Evolutionary conservation across 2,888 invertebrate genomes (phyloP).

Genomic region (Polydrusus cervinus): DNA sequence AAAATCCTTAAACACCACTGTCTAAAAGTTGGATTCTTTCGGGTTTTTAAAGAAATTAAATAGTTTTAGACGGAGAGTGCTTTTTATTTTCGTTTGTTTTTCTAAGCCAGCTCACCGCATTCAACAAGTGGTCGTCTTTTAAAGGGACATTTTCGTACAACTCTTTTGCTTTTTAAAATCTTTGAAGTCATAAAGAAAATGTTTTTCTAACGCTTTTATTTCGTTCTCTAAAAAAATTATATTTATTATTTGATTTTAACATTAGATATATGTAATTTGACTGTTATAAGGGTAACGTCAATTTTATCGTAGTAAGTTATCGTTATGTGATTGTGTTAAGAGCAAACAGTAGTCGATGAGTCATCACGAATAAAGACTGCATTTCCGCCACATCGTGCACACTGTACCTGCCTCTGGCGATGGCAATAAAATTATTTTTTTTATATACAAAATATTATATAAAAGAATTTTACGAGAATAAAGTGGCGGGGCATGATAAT

Average conservation of each 20-base stretch:
- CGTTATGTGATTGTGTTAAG: too few species aligned
- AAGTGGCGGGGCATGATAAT: too few species aligned
- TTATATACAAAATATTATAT: too few species aligned
- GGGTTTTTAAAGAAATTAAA: constrained; percentile 11
- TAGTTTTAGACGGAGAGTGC: constrained; percentile 4
- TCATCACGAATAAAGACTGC: too few species aligned
- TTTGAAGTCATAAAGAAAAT: background rate
- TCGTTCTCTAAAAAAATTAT: background rate
- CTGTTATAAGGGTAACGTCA: too few species aligned
- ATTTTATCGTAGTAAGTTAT: too few species aligned
- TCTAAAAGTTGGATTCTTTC: background rate
- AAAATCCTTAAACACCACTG: too few species aligned
- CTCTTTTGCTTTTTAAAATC: constrained; percentile 6
- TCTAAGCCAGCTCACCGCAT: constrained; percentile 5
- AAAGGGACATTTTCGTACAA: background rate
- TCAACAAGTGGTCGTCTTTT: constrained; percentile 17
- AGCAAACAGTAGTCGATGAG: too few species aligned
- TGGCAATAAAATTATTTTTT: too few species aligned
- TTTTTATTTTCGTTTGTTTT: constrained; percentile 3
- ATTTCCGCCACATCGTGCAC: too few species aligned
- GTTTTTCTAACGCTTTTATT: background rate
- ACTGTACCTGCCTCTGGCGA: too few species aligned
- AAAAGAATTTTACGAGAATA: too few species aligned
- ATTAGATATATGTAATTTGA: background rate
- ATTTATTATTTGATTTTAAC: background rate